Conservation (phyloP, 2,113 vertebrate genomes). For the Ranitomeya imitator region DNA sequence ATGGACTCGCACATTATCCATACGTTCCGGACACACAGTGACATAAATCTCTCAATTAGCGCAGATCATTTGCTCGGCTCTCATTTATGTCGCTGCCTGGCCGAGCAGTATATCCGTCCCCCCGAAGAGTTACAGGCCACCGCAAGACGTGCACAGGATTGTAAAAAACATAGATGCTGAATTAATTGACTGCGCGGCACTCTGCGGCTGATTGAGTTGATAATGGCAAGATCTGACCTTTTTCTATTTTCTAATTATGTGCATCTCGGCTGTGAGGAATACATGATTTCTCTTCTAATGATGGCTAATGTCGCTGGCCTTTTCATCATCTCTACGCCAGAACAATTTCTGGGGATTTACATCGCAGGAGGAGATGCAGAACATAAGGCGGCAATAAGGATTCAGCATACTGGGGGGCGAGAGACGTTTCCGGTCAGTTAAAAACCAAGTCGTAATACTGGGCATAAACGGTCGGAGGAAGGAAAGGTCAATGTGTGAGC, state of each 20-base stretch:
- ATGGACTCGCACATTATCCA: neutral
- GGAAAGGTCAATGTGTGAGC: neutral
- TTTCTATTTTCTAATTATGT: conserved; percentile 92
- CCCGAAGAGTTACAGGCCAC: conserved; percentile 87
- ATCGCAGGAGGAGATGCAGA: fast-evolving
- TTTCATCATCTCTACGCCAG: conserved; percentile 61
- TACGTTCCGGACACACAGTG: neutral
- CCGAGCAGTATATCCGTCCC: conserved; percentile 85
- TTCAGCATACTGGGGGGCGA: neutral
- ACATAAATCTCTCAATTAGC: conserved; percentile 99
- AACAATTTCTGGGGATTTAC: neutral
- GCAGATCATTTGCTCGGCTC: conserved; percentile 88
- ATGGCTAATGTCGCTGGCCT: conserved; percentile 68
- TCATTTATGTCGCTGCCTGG: conserved; percentile 83
- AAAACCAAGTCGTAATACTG: neutral
- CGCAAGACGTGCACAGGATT: conserved; percentile 79
- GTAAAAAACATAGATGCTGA: conserved; percentile 99
- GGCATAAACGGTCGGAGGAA: neutral
- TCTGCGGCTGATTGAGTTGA: conserved; percentile 85
- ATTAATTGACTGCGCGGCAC: conserved; percentile 97
- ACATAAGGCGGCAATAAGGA: conserved; percentile 28
- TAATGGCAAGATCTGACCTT: conserved; percentile 89
- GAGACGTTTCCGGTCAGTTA: conserved; percentile 27
- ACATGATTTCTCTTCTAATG: conserved; percentile 79
- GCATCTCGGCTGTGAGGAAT: conserved; percentile 75